Evolutionary conservation across 2,113 vertebrate species (phyloP).

Genomic region (Platycercus adscitus): DNA sequence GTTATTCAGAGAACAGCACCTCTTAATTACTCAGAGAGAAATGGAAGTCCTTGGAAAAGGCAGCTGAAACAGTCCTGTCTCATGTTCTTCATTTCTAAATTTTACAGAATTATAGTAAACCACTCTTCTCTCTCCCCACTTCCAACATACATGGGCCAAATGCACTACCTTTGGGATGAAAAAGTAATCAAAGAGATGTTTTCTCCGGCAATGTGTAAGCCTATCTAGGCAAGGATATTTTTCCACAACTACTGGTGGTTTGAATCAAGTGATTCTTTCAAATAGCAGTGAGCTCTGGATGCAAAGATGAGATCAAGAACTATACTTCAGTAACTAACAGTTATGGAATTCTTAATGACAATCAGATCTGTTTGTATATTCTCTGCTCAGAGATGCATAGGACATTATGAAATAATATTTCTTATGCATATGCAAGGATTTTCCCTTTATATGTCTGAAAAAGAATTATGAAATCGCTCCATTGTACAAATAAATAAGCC

Average conservation of each 20-base stretch:
- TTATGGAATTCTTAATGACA: neutral
- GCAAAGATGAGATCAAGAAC: neutral
- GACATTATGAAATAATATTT: neutral
- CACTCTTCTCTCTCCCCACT: neutral
- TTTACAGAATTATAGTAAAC: neutral
- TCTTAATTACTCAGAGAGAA: neutral
- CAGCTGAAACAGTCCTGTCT: neutral
- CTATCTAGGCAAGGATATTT: neutral
- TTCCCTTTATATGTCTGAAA: neutral
- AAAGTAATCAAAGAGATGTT: neutral
- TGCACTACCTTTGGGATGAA: neutral
- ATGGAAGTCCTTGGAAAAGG: neutral
- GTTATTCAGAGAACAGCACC: neutral
- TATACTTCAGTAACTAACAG: neutral
- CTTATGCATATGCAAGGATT: neutral
- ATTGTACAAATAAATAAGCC: neutral
- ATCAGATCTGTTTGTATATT: neutral
- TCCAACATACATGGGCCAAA: neutral
- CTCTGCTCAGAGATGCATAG: neutral
- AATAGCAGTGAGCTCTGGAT: neutral
- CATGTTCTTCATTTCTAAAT: neutral
- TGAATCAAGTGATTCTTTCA: conserved; percentile 45
- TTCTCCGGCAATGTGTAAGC: neutral
- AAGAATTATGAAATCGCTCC: neutral
- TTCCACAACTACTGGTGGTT: neutral